Evolutionary conservation across 2,888 invertebrate genomes (phyloP), one percentile per base, ranked within the genome.

Genomic region (Xanthorhoe spadicearia): DNA sequence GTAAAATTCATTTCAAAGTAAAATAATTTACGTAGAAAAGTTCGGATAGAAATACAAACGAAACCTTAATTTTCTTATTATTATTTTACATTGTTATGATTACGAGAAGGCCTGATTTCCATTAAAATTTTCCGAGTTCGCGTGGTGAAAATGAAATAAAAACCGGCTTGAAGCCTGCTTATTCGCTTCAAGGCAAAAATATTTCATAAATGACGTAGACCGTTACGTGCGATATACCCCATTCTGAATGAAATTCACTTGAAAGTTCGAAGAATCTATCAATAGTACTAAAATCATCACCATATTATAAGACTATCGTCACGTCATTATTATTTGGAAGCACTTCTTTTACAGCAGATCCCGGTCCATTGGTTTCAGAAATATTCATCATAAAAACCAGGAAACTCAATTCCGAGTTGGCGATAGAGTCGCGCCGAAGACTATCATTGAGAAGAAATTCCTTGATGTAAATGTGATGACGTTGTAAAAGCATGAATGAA

Each of bases 401-500:
- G n/a, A n/a, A n/a, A n/a, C n/a, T n/a, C n/a, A n/a, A n/a, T n/a
- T n/a, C n/a, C n/a, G n/a, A n/a, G n/a, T n/a, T n/a, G n/a, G n/a
- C n/a, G n/a, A n/a, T n/a, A n/a, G n/a, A n/a, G n/a, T n/a, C n/a
- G n/a, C n/a, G n/a, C n/a, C n/a, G 1, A 46, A 15, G 15, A 46
- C n/a, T 15, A 3, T 46, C n/a, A 3, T 4, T 48, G 48, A 48
- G 0, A 48, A 5, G 48, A 15, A 15, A 48, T 7, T 15, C 43
- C n/a, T 48, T 17, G 8, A 28, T 48, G n/a, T 46, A n/a, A 23
- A n/a, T 19, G n/a, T 18, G 35, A 35, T 35, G 50, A 35, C 6
- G 51, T 35, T 50, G 56, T 46, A 53, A 51, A 51, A 62, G 66
- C 62, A 62, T 67, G 67, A 67, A 63, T 63, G 56, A 68, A 64